Evolutionary conservation across 1,140 invertebrate genomes (phyloP).

Genomic region (Trachelipus rathkii): DNA sequence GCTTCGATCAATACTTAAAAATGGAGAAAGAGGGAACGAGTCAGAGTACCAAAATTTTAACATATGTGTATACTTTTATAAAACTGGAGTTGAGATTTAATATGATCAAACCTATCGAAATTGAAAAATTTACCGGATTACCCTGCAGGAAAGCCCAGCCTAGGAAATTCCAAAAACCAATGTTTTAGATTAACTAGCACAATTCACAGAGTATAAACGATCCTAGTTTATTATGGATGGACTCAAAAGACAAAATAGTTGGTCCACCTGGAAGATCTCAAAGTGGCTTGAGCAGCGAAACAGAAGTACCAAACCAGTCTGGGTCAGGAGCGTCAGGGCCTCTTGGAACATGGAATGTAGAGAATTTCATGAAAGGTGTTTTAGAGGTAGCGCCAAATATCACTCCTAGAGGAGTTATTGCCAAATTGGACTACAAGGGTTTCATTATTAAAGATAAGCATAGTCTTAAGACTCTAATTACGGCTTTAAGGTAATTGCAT

Average conservation of each 20-base stretch:
- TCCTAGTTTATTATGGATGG: conserved; percentile 48
- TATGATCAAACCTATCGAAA: too few species aligned
- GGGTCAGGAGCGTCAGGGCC: conserved; percentile 25
- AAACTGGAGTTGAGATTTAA: too few species aligned
- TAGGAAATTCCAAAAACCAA: too few species aligned
- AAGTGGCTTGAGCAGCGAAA: conserved; percentile 4
- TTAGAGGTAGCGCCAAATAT: conserved; percentile 82
- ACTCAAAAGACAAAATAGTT: conserved; percentile 50
- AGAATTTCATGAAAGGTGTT: conserved; percentile 82
- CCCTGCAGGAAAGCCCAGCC: too few species aligned
- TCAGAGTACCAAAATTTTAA: too few species aligned
- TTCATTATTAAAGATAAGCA: conserved; percentile 82
- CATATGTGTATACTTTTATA: too few species aligned
- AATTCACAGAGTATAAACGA: conserved; percentile 56
- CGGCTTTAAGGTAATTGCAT: conserved; percentile 62
- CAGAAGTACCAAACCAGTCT: conserved; percentile 7
- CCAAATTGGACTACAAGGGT: conserved; percentile 82
- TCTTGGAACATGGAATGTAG: conserved; percentile 77
- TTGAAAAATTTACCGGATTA: too few species aligned
- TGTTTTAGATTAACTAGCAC: too few species aligned
- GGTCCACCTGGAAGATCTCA: conserved; percentile 50
- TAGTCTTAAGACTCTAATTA: conserved; percentile 73
- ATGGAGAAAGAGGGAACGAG: too few species aligned
- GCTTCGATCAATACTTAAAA: too few species aligned
- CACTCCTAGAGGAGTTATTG: conserved; percentile 87